Percentiles rank a stretch among this genome's conserved stretches.
phyloP scores from a whole-genome alignment of 2,888 invertebrate species.

The Alloplasta piceator region DNA sequence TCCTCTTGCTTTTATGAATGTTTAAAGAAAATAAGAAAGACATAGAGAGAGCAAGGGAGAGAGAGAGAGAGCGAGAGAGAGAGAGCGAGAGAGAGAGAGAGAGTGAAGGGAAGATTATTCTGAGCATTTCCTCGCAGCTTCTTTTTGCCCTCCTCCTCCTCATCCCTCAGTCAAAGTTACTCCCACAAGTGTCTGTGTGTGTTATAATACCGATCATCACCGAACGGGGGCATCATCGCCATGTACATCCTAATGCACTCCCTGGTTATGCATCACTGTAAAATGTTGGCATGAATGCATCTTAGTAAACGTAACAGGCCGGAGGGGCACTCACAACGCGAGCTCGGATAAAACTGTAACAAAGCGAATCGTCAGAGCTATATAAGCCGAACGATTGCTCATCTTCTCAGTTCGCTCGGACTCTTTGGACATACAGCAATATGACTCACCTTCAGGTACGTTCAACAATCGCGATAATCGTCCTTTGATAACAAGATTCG shows the following conservation, averaged over 20 bases:
- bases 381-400: slow-evolving; percentile 79
- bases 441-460: slow-evolving; percentile 80
- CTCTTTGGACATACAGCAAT: slow-evolving; percentile 78
- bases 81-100: slow-evolving; percentile 35
- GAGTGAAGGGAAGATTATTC: slow-evolving; percentile 80
- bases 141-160: slow-evolving; percentile 63
- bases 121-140: slow-evolving; percentile 70
- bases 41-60: slow-evolving; percentile 19
- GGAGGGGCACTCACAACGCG: slow-evolving; percentile 49
- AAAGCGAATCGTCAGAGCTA: slow-evolving; percentile 77
- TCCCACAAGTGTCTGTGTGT: slow-evolving; percentile 50
- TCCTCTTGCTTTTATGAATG: slow-evolving; percentile 64
- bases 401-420: slow-evolving; percentile 79
- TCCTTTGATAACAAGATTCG: neutral
- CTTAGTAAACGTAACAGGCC: slow-evolving; percentile 70
- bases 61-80: slow-evolving; percentile 5
- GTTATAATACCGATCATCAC: slow-evolving; percentile 60
- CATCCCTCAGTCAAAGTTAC: slow-evolving; percentile 48
- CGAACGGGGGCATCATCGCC: slow-evolving; percentile 62
- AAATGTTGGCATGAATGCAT: slow-evolving; percentile 54
- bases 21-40: slow-evolving; percentile 41
- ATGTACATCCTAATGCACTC: slow-evolving; percentile 72
- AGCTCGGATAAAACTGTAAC: slow-evolving; percentile 78
- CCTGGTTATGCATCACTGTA: slow-evolving; percentile 55
- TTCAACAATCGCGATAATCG: slow-evolving; percentile 18